Evolutionary conservation across 2,888 invertebrate genomes (phyloP).

Genomic region (Cylindroiulus punctatus): DNA sequence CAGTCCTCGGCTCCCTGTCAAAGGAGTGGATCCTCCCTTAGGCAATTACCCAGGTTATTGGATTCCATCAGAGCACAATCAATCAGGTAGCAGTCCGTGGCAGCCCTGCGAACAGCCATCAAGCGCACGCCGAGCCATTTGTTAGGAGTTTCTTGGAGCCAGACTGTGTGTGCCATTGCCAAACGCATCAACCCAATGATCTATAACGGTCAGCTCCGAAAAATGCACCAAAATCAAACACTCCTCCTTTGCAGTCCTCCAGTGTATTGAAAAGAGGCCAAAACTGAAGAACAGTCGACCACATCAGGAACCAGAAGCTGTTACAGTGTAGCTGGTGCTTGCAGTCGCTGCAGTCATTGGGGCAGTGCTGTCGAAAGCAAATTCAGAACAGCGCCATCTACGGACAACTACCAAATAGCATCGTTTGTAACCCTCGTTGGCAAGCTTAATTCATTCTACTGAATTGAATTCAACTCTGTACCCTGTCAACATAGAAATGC

Average conservation of each 20-base stretch:
- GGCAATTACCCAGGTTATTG: slow-evolving; percentile 55
- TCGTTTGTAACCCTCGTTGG: too few species aligned
- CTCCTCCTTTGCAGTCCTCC: too few species aligned
- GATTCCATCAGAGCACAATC: slow-evolving; percentile 52
- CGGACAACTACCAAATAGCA: too few species aligned
- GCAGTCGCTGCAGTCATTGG: not conserved
- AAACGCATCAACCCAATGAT: not conserved
- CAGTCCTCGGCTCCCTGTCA: slow-evolving; percentile 39
- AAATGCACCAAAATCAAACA: not conserved
- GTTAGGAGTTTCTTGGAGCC: not conserved
- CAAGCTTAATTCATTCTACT: too few species aligned
- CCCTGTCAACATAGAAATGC: too few species aligned
- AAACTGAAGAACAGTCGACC: too few species aligned
- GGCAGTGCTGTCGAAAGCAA: not conserved
- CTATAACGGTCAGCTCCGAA: not conserved
- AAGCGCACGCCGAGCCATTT: not conserved
- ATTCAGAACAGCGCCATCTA: too few species aligned
- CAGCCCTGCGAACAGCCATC: slow-evolving; percentile 11
- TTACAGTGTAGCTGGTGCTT: not conserved
- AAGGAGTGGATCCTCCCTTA: slow-evolving; percentile 50
- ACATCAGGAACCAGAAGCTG: not conserved
- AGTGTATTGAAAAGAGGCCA: not conserved
- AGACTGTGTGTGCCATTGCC: not conserved
- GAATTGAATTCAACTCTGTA: too few species aligned
- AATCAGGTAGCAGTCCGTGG: slow-evolving; percentile 48